Evolutionary conservation across 2,888 invertebrate species (phyloP), one percentile per base, ranked within the genome.

Genomic region (Epistrophe eligans): DNA sequence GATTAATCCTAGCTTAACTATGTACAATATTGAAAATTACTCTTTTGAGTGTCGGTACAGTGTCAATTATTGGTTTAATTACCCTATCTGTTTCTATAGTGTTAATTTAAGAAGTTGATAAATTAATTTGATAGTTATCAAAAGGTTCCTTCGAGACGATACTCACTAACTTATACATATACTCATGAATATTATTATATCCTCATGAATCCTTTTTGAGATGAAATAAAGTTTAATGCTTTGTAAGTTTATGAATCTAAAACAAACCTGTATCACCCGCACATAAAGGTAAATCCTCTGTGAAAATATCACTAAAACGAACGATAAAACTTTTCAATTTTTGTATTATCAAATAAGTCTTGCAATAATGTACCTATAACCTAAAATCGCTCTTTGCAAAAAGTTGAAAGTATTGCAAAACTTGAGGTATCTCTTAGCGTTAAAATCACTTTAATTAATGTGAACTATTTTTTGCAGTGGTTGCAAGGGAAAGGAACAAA

Each of bases 291-390:
- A 43, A 43, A 55, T 70, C 55, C 28, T 40, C n/a, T 55, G 28
- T 55, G 38, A 55, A 70, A 55, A 55, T 55, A 40, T 55, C 24
- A 43, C 55, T 43, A 28, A 70, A 55, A 55, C 15, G 24, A 52
- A 52, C 5, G 40, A 40, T 24, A 38, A 70, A 28, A 52, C 24
- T 70, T 70, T 55, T 40, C 7, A 55, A 55, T 70, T 70, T 70
- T 70, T 24, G 1, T 24, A 40, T 55, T 38, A 70, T 70, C n/a
- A 15, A 40, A 40, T n/a, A 40, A 40, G 38, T 40, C 38, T 70
- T n/a, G n/a, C 28, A 24, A 13, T 62, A 3, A 24, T 24, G 24
- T 2, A 24, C 24, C 24, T 24, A 24, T 24, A 24, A 24, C 24
- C 1, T 24, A 24, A 24, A 24, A 24, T 24, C 3, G 24, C 24